Evolutionary conservation across 2,113 vertebrate species (phyloP).

Genomic region (Columba livia): DNA sequence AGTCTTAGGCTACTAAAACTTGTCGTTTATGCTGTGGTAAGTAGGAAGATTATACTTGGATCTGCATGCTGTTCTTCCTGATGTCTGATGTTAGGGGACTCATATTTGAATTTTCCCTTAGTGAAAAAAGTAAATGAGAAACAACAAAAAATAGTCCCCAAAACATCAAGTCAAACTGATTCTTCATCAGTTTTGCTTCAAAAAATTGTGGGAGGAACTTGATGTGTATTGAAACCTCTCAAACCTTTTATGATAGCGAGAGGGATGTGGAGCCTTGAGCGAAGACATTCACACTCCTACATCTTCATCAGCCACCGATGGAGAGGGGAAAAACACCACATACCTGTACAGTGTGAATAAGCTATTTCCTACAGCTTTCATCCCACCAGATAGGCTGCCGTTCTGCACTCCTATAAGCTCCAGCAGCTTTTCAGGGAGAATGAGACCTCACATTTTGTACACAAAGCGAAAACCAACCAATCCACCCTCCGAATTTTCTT

Average conservation of each 20-base stretch:
- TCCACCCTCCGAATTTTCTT: neutral
- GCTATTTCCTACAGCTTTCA: neutral
- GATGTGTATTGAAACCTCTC: neutral
- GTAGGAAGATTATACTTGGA: neutral
- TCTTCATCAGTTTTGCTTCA: neutral
- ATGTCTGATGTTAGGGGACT: neutral
- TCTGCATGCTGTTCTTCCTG: neutral
- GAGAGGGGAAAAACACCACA: neutral
- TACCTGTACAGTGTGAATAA: neutral
- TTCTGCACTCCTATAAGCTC: neutral
- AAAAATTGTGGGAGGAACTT: neutral
- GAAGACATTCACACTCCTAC: neutral
- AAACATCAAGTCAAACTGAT: neutral
- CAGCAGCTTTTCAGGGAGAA: neutral
- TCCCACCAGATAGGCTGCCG: fast-evolving
- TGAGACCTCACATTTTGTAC: neutral
- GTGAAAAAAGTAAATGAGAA: neutral
- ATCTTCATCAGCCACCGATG: neutral
- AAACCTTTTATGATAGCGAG: neutral
- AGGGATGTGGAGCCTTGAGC: neutral
- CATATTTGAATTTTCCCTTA: neutral
- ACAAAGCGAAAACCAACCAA: neutral
- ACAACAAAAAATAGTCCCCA: neutral
- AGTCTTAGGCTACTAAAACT: neutral
- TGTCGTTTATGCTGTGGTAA: neutral